Evolutionary conservation across 1,140 invertebrate species (phyloP).

Genomic region (Zaprionus tsacasi): DNA sequence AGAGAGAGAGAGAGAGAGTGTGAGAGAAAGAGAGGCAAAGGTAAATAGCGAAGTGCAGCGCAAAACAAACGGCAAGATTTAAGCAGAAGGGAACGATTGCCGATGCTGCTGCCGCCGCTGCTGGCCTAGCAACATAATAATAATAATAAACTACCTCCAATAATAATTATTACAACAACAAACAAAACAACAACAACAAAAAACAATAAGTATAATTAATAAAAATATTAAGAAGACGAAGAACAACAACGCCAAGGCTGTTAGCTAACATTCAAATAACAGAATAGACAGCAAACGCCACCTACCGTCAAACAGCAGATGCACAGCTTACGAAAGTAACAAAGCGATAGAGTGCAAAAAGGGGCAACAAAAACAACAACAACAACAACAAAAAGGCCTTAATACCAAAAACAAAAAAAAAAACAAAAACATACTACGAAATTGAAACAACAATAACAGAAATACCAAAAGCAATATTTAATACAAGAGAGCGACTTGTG

Average conservation of each 20-base stretch:
- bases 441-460: slow-evolving; percentile 10
- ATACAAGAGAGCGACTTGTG: slow-evolving; percentile 15
- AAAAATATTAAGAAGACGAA: slow-evolving; percentile 15
- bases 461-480: slow-evolving; percentile 27
- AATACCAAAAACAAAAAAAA: slow-evolving; percentile 11
- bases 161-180: slow-evolving; percentile 9
- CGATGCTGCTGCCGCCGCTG: slow-evolving; percentile 15
- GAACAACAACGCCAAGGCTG: slow-evolving; percentile 19
- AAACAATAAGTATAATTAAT: slow-evolving; percentile 11
- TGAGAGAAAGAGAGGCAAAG: slow-evolving; percentile 13
- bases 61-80: slow-evolving; percentile 26
- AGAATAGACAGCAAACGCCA: slow-evolving; percentile 39
- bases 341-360: slow-evolving; percentile 16
- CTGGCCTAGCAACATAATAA: slow-evolving; percentile 16
- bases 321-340: slow-evolving; percentile 17
- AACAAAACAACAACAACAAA: slow-evolving; percentile 2
- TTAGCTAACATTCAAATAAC: slow-evolving; percentile 9
- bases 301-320: slow-evolving; percentile 39
- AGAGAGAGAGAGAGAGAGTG: background rate
- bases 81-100: slow-evolving; percentile 6
- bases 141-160: slow-evolving; percentile 48
- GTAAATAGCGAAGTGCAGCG: slow-evolving; percentile 48
- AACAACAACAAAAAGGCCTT: slow-evolving; percentile 19
- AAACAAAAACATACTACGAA: background rate
- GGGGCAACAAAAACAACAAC: slow-evolving; percentile 18